Evolutionary conservation across 2,888 invertebrate species (phyloP), one percentile per base, ranked within the genome.

Genomic region (Hemithea aestivaria): DNA sequence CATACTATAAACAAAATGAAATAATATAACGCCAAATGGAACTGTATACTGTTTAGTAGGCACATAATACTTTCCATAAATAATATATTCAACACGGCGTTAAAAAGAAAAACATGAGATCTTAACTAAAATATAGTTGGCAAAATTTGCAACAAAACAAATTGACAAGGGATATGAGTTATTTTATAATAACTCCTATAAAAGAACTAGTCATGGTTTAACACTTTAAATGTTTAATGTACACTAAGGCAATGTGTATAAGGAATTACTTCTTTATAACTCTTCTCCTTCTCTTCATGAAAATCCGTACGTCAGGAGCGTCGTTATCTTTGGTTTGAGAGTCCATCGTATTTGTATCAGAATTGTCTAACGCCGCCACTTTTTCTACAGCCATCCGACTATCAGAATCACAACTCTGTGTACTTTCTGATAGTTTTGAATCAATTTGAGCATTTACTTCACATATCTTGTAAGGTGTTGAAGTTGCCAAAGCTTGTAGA

Each of bases 281-380:
- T 68, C 69, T 79, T 42, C 73, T 71, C 45, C 76, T 64, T 52
- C 82, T 68, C 51, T 62, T 77, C 6, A 79, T 67, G 51, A 79
- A 72, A 63, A 85, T 76, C 54, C 79, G 73, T 2, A 85, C 65
- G 55, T 85, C 85, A 10, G 85, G 85, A 35, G 58, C 66, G 43
- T 81, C 79, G 6, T 46, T 25, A 7, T 63, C 58, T 25, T 52
- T 57, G 2, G 27, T 32, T 47, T 57, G 56, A 2, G 51, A 38
- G 21, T 53, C 56, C 30, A 47, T 27, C 16, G 52, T 55, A 27
- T 53, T 51, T 22, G 37, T 57, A 16, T 54, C 50, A 2, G 54
- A 53, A 34, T 49, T 47, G 22, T 62, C 51, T 7, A 47, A 40
- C 23, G 34, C 39, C 26, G 33, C 20, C 12, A 27, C 26, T 37